These are phyloP conservation scores for Pseudococcus jackbeardsleyi DNA, from an alignment of 2,888 invertebrate genomes.

Conservation along the genomic window DNA sequence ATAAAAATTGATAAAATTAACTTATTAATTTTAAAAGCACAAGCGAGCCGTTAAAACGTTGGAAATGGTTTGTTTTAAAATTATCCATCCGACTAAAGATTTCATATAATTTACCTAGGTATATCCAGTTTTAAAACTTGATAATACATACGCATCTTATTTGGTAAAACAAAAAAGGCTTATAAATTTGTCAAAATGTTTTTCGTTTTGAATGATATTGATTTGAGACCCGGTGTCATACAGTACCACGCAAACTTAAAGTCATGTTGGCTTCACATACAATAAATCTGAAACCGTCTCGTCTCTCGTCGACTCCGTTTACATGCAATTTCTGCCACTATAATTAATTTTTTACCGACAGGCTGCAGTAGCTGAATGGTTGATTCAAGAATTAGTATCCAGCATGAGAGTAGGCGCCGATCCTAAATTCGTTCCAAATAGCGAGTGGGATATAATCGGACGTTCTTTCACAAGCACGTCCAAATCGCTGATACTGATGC, in stretches of 20 bases:
- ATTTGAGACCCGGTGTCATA: slow-evolving; percentile 40
- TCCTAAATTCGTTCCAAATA: slow-evolving; percentile 79
- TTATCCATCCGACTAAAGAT: neutral
- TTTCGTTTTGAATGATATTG: slow-evolving; percentile 45
- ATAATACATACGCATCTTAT: neutral
- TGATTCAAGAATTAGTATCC: slow-evolving; percentile 71
- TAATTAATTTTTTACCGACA: slow-evolving; percentile 31
- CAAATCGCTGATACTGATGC: slow-evolving; percentile 71
- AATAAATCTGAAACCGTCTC: neutral
- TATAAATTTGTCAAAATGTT: slow-evolving; percentile 24
- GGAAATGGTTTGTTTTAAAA: slow-evolving; percentile 12
- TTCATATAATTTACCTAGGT: neutral
- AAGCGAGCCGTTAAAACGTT: neutral
- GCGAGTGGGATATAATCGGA: slow-evolving; percentile 74
- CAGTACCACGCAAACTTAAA: slow-evolving; percentile 19
- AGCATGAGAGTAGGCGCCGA: slow-evolving; percentile 80
- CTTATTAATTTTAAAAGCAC: neutral
- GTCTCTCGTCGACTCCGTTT: slow-evolving; percentile 8
- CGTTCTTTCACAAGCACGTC: slow-evolving; percentile 68
- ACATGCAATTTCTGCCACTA: slow-evolving; percentile 20
- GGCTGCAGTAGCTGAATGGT: slow-evolving; percentile 74
- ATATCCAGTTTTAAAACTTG: neutral
- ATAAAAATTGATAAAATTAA: slow-evolving; percentile 27
- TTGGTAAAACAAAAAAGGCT: neutral
- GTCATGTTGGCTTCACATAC: neutral